Conservation (phyloP, 1,140 invertebrate genomes). For the Diabrotica undecimpunctata region DNA sequence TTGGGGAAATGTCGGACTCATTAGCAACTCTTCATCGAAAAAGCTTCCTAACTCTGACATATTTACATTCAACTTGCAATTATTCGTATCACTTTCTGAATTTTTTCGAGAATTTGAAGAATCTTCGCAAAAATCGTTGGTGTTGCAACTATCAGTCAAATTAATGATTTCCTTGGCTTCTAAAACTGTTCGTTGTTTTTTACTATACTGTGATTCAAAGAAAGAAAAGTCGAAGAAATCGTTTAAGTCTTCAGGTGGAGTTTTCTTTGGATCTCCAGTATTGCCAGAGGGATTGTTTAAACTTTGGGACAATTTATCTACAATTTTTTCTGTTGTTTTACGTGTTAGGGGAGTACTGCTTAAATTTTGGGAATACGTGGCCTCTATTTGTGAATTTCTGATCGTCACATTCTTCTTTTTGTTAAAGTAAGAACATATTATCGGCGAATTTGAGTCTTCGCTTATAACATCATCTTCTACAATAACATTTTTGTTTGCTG, state of each 20-base stretch:
- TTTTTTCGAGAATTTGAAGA: not conserved
- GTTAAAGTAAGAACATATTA: not conserved
- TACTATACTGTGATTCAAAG: constrained; percentile 24
- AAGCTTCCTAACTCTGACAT: not conserved
- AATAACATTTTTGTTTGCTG: too few relatives aligned
- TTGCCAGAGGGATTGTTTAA: not conserved
- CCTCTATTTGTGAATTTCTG: not conserved
- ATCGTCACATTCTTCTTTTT: not conserved
- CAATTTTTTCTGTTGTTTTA: not conserved
- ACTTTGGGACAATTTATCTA: not conserved
- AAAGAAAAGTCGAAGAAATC: constrained; percentile 36
- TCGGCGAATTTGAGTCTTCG: not conserved
- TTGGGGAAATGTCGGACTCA: not conserved
- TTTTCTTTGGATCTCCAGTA: not conserved
- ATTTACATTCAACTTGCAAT: not conserved
- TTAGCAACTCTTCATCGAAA: not conserved
- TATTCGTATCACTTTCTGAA: not conserved
- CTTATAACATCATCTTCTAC: not conserved
- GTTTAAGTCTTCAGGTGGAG: constrained; percentile 10
- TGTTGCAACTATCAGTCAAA: not conserved
- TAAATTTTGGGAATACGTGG: not conserved
- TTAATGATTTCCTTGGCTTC: not conserved
- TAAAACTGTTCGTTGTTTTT: not conserved
- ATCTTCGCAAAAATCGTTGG: not conserved
- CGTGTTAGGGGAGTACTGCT: not conserved